Conservation (phyloP, 2,888 invertebrate genomes). For the Adineta ricciae region DNA sequence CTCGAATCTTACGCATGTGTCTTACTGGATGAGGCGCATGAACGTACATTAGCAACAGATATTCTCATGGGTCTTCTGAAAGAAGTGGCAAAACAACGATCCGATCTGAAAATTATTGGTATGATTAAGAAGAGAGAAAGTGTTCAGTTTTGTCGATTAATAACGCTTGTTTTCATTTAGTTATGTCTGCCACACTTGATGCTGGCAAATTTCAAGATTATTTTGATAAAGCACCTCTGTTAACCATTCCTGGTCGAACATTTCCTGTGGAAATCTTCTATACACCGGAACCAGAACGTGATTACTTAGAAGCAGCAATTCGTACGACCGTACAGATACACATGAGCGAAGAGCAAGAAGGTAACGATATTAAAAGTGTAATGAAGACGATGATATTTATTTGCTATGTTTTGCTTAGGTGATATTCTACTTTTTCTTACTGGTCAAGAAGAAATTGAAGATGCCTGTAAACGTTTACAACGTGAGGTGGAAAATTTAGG, state of each 20-base stretch:
- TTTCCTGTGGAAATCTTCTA: conserved; percentile 96
- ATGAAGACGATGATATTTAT: too few relatives aligned
- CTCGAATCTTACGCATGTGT: conserved; percentile 88
- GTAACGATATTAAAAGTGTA: neutral
- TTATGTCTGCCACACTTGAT: conserved; percentile 97
- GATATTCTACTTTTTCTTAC: conserved; percentile 33
- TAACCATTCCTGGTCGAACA: conserved; percentile 93
- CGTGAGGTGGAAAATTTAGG: conserved; percentile 89
- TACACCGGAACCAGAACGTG: conserved; percentile 92
- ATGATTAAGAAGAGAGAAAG: neutral
- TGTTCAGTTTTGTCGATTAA: too few relatives aligned
- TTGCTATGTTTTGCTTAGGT: conserved; percentile 7
- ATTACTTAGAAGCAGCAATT: conserved; percentile 95
- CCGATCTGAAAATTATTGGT: conserved; percentile 77
- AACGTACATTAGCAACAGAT: conserved; percentile 92
- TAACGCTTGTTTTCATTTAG: conserved; percentile 44
- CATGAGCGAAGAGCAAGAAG: conserved; percentile 69
- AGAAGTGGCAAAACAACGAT: conserved; percentile 82
- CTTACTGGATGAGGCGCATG: conserved; percentile 94
- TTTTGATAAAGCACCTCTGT: conserved; percentile 87
- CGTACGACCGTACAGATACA: conserved; percentile 93
- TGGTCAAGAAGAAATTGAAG: conserved; percentile 71
- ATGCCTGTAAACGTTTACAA: conserved; percentile 92
- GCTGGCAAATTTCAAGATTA: conserved; percentile 96
- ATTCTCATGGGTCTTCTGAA: conserved; percentile 94